Conservation (phyloP, 2,888 invertebrate species). For the Perithous albicinctus region DNA sequence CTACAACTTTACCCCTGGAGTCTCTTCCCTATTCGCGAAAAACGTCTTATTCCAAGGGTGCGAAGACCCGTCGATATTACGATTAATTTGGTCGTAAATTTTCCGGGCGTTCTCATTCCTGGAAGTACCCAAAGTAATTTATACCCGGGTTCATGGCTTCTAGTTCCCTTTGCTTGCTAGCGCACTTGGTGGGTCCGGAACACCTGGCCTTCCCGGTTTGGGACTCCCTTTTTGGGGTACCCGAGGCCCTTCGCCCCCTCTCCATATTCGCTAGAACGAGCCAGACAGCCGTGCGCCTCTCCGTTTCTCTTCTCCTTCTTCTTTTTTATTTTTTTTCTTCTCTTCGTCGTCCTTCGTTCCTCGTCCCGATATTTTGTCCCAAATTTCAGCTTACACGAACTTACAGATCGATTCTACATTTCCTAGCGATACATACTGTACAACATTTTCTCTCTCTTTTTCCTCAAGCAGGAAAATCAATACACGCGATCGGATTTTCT, state of each 20-base stretch:
- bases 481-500: constrained; percentile 21
- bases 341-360: constrained; percentile 27
- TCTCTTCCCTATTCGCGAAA: constrained; percentile 11
- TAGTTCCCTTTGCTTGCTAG: constrained; percentile 74
- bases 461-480: constrained; percentile 21
- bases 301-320: constrained; percentile 59
- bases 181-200: constrained; percentile 56
- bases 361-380: neutral
- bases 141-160: constrained; percentile 79
- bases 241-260: constrained; percentile 60
- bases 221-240: constrained; percentile 48
- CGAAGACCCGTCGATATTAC: constrained; percentile 79
- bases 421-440: constrained; percentile 40
- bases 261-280: constrained; percentile 70
- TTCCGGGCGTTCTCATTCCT: constrained; percentile 78
- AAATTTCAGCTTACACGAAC: neutral
- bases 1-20: neutral
- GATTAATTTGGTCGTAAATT: constrained; percentile 84
- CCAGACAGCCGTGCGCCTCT: constrained; percentile 82
- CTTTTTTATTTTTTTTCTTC: constrained; percentile 32
- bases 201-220: constrained; percentile 60
- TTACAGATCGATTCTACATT: constrained; percentile 19
- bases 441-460: constrained; percentile 44
- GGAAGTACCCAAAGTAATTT: constrained; percentile 81
- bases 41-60: constrained; percentile 21